Percentiles rank a stretch among this genome's conserved stretches.
These are phyloP conservation scores for Tarsius wallacei DNA, from an alignment of 2,797 vertebrate species.

Conservation along the genomic window DNA sequence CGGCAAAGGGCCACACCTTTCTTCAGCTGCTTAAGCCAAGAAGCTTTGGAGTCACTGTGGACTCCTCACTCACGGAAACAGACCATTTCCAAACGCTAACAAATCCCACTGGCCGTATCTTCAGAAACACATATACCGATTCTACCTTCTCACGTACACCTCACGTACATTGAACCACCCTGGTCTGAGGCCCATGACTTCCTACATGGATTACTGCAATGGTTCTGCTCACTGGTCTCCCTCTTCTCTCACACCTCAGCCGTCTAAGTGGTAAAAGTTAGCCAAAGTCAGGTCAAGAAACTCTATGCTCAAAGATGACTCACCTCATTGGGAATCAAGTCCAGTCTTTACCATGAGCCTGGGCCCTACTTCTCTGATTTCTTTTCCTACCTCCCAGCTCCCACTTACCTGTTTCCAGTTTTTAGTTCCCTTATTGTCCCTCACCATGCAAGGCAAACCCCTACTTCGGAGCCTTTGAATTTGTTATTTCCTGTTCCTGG, in stretches of 20 bases:
- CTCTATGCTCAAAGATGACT: conserved; percentile 33
- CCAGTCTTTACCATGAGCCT: background rate
- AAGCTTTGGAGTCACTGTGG: background rate
- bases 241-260: background rate
- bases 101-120: background rate
- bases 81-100: background rate
- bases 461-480: conserved; percentile 11
- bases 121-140: background rate
- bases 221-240: background rate
- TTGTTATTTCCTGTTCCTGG: conserved; percentile 50
- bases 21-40: background rate
- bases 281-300: conserved; percentile 58
- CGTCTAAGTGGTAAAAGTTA: conserved; percentile 60
- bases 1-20: conserved; percentile 4
- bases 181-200: background rate
- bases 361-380: background rate
- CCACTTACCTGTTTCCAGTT: background rate
- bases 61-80: background rate
- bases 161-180: background rate
- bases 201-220: background rate
- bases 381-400: background rate
- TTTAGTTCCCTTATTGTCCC: background rate
- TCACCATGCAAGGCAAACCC: background rate
- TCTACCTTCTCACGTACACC: background rate
- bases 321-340: conserved; percentile 3